Conservation (phyloP, 2,888 invertebrate species). For the Agriopis marginaria region DNA sequence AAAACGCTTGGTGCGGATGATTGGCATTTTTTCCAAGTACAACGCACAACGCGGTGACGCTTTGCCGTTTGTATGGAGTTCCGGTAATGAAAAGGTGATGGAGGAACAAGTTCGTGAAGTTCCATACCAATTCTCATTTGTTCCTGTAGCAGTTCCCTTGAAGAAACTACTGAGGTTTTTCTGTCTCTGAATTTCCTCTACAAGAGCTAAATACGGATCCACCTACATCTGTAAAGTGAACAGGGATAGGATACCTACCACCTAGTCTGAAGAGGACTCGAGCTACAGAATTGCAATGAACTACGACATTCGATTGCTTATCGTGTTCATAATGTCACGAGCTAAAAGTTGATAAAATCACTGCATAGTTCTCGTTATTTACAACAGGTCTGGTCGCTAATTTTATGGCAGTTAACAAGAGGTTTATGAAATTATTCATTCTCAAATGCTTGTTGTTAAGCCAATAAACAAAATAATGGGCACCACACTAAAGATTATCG, state of each 20-base stretch:
- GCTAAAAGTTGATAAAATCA: constrained; percentile 31
- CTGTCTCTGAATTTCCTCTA: no score
- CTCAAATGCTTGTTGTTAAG: constrained; percentile 10
- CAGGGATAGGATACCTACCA: not conserved
- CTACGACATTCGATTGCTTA: constrained; percentile 39
- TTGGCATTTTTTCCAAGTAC: no score
- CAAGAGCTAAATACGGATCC: no score
- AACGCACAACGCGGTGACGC: no score
- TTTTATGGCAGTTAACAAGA: constrained; percentile 35
- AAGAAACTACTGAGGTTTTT: no score
- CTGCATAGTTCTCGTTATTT: constrained; percentile 28
- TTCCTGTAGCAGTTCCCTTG: no score
- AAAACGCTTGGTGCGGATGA: no score
- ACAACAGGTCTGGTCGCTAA: constrained; percentile 33
- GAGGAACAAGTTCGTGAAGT: no score
- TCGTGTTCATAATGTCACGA: constrained; percentile 32
- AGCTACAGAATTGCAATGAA: constrained; percentile 44
- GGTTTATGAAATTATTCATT: constrained; percentile 24
- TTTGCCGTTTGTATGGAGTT: no score
- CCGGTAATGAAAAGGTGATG: no score
- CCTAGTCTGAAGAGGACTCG: not conserved
- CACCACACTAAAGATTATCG: constrained; percentile 2
- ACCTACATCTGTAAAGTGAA: not conserved
- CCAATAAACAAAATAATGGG: constrained; percentile 16
- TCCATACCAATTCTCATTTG: no score